Conservation (phyloP, 2,888 invertebrate species). For the Protula sp. region DNA sequence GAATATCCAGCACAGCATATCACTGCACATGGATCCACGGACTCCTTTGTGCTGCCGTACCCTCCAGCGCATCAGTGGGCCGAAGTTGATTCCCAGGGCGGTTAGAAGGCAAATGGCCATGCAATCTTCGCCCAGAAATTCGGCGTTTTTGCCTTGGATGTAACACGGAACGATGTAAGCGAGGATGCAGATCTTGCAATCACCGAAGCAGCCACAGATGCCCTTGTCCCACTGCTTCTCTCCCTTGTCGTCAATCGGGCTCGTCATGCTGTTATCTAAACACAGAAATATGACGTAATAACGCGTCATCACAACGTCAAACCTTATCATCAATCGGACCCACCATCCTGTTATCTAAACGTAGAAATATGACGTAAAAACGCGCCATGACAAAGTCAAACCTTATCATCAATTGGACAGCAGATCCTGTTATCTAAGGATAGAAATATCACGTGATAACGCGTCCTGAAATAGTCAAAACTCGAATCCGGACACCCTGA, state of each 20-base stretch:
- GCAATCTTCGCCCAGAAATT: conserved; percentile 16
- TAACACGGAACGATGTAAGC: conserved; percentile 12
- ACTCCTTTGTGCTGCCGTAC: conserved; percentile 12
- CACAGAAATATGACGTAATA: no score
- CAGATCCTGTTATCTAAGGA: no score
- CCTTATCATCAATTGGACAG: no score
- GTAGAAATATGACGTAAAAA: no score
- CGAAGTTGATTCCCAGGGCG: conserved; percentile 3
- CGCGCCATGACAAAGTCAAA: no score
- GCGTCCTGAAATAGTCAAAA: no score
- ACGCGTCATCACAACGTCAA: no score
- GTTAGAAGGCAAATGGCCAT: conserved; percentile 13
- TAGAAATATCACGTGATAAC: no score
- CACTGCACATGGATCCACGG: conserved; percentile 13
- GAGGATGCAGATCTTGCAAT: conserved; percentile 9
- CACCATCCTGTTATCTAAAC: no score
- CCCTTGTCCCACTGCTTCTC: conserved; percentile 5
- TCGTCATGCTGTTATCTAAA: no score
- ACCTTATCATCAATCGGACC: no score
- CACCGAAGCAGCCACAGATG: conserved; percentile 10
- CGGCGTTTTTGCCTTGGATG: conserved; percentile 15
- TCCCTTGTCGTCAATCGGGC: background rate
- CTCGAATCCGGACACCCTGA: no score
- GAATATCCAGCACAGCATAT: conserved; percentile 2
- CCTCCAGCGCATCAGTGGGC: conserved; percentile 13